Percentiles rank a stretch among this genome's conserved stretches.
Evolutionary conservation across 2,113 vertebrate species (phyloP).

Genomic region (Pomatorhinus ruficollis): DNA sequence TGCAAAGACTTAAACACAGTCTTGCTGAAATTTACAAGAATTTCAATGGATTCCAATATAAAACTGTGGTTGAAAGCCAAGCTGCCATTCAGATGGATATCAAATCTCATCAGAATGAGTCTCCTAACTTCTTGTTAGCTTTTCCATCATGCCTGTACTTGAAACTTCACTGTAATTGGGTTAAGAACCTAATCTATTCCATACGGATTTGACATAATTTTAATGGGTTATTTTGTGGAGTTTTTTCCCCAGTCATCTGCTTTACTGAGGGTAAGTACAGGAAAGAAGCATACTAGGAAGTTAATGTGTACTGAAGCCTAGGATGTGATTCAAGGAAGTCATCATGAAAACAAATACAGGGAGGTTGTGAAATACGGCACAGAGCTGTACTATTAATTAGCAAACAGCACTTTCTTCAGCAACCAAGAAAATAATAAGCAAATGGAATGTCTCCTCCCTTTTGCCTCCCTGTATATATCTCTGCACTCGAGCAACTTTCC

Average conservation of each 20-base stretch:
- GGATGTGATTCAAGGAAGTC: not conserved
- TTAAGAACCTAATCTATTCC: not conserved
- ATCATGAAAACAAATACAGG: not conserved
- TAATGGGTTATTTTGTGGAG: not conserved
- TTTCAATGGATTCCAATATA: not conserved
- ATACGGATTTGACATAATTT: not conserved
- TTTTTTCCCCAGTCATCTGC: not conserved
- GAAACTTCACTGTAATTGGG: not conserved
- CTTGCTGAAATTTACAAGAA: not conserved
- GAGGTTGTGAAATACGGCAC: not conserved
- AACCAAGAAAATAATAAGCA: not conserved
- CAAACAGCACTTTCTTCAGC: conserved; percentile 12
- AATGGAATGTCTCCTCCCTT: conserved; percentile 35
- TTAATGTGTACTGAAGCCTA: not conserved
- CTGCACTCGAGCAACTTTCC: conserved; percentile 8
- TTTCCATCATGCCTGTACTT: not conserved
- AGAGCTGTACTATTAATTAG: conserved; percentile 22
- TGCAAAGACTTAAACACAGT: not conserved
- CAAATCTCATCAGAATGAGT: not conserved
- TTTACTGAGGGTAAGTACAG: not conserved
- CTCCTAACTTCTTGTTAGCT: not conserved
- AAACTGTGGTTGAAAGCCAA: not conserved
- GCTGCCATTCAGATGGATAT: not conserved
- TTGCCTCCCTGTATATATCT: not conserved
- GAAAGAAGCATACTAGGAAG: not conserved